Evolutionary conservation across 2,888 invertebrate species (phyloP).

Genomic region (Alviniconcha strummeri): DNA sequence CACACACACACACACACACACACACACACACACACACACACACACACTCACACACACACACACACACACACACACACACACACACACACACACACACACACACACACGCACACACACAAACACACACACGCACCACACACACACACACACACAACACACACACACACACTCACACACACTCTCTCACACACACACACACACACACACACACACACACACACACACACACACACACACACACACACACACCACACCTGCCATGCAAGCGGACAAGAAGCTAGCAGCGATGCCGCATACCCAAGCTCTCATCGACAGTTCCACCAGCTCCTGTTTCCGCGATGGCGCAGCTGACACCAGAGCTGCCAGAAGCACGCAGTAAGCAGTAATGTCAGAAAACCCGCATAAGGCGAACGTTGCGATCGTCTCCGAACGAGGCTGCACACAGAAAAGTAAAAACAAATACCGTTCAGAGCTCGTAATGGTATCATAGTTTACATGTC

Average conservation of each 20-base stretch:
- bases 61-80: neutral
- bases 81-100: neutral
- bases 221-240: too few species aligned
- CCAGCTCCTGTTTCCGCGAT: neutral
- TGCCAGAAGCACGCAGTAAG: neutral
- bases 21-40: too few species aligned
- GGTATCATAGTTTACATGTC: too few species aligned
- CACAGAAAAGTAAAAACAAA: neutral
- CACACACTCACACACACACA: too few species aligned
- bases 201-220: too few species aligned
- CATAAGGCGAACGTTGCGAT: neutral
- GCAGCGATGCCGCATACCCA: neutral
- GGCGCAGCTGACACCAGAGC: neutral
- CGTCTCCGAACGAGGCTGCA: neutral
- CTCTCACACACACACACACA: too few species aligned
- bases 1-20: too few species aligned
- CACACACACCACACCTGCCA: neutral
- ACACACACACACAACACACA: too few species aligned
- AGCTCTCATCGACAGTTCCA: neutral
- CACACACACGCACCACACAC: too few species aligned
- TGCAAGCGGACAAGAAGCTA: neutral
- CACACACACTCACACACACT: neutral
- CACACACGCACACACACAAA: neutral
- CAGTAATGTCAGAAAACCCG: neutral
- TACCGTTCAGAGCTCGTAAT: too few species aligned